Evolutionary conservation across 2,888 invertebrate species (phyloP).

Genomic region (Trypoxylon attenuatum): DNA sequence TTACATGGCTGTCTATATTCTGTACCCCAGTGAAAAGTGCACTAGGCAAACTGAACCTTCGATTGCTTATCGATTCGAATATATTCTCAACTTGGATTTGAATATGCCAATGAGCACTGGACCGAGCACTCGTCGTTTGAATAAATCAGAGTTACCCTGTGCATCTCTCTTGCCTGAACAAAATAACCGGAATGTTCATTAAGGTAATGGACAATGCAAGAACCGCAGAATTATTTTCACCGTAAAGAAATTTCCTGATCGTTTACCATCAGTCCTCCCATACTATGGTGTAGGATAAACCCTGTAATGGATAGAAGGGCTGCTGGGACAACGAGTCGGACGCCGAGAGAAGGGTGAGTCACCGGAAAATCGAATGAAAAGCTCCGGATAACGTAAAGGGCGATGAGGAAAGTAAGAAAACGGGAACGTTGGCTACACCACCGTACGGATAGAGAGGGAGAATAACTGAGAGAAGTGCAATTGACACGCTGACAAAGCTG

Average conservation of each 20-base stretch:
- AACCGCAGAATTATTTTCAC: slow-evolving; percentile 42
- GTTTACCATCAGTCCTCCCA: too few relatives aligned
- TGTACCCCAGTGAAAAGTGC: too few relatives aligned
- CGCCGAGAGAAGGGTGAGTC: background rate
- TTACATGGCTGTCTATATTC: too few relatives aligned
- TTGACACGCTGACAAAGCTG: slow-evolving; percentile 30
- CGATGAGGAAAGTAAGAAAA: background rate
- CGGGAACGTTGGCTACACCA: slow-evolving; percentile 17
- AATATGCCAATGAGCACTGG: too few relatives aligned
- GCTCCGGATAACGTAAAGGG: background rate
- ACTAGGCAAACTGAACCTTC: too few relatives aligned
- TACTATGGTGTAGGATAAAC: slow-evolving; percentile 22
- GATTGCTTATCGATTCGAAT: too few relatives aligned
- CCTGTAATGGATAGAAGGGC: slow-evolving; percentile 5
- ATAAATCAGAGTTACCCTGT: too few relatives aligned
- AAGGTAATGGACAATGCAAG: slow-evolving; percentile 56
- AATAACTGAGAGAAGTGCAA: slow-evolving; percentile 27
- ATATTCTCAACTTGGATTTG: too few relatives aligned
- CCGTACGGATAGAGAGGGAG: slow-evolving; percentile 6
- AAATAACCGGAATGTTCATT: slow-evolving; percentile 56
- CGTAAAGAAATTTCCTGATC: slow-evolving; percentile 23
- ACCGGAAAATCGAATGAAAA: background rate
- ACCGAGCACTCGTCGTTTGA: too few relatives aligned
- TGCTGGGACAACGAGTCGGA: background rate
- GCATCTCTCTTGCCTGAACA: slow-evolving; percentile 28